Evolutionary conservation across 2,797 vertebrate species (phyloP), one percentile per base, ranked within the genome.

Genomic region (Cuculus canorus): DNA sequence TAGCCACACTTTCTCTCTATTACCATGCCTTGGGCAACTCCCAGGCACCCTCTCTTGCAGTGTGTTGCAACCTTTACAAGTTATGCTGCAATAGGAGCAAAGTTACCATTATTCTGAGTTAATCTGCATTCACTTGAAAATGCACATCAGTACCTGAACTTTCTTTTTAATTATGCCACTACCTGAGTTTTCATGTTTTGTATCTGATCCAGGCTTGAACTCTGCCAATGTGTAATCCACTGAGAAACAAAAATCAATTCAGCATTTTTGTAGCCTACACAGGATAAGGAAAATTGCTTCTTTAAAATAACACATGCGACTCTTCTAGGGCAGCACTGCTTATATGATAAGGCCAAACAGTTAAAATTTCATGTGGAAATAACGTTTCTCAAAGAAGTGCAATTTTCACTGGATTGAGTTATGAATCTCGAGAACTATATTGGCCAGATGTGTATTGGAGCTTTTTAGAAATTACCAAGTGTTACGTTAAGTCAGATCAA

Each of bases 71-170:
- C 7, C 10, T 35, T 8, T 37, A 57, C 18, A 63, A 45, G 48
- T 57, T 69, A 56, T 82, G 57, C 28, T 91, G 68, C 54, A 76
- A 14, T 52, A 83, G 47, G 2, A 83, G 72, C 61, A 86, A 91
- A 86, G 45, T 61, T 81, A 54, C 30, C n/a, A 54, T 76, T 88
- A 56, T 48, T 69, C 35, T 83, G 80, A 77, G 76, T 47, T 63
- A 91, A 60, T 33, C 30, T 92, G 41, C 45, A 39, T 72, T 92
- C 82, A 87, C 14, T 64, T 79, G 63, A 82, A 90, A 88, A 92
- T 17, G 28, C 23, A 22, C 25, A 72, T 37, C 27, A 61, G 19
- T 81, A 86, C 37, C 66, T 47, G 47, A 86, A 65, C 27, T n/a
- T 81, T 56, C 64, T 52, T 81, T 59, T 72, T 81, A 72, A 80